Evolutionary conservation across 2,888 invertebrate genomes (phyloP), one percentile per base, ranked within the genome.

Genomic region (Tiliacea aurago): DNA sequence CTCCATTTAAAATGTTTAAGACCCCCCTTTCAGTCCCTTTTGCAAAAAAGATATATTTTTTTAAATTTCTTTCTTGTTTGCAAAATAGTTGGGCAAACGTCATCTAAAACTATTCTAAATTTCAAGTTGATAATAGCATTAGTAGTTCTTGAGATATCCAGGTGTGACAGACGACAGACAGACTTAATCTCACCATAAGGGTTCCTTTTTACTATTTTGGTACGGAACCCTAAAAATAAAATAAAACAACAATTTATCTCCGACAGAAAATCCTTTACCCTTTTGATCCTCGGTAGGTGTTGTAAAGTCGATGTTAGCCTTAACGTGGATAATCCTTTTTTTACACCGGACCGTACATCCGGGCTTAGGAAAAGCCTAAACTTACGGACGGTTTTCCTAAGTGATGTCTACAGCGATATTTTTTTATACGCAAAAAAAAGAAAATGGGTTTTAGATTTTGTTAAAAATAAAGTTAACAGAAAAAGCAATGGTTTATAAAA

Each of bases 261-360:
- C 43, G 37, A 43, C 37, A 68, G 13, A 55, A 70, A 83, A 81
- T 75, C 70, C 71, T 56, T 70, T 67, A 67, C 80, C 70, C 67
- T 84, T 77, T 71, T 67, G 43, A 72, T 53, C 68, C 23, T 59
- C 11, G n/a, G 45, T 74, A 70, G 70, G 73, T 73, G 80, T 75
- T 76, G 75, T 76, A 53, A 77, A 84, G 73, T 74, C 69, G 61
- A 80, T 76, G 82, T 77, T 75, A 59, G 64, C 63, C 43, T 65
- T 67, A 72, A 77, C 74, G 53, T 13, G 65, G 71, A 76, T 83
- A 83, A 85, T 84, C 78, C 74, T 73, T 77, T 77, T 83, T 85
- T 78, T 78, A 78, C 62, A 76, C 58, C 65, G 73, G 23, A 51
- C 73, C 73, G 64, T 85, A 82, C 77, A 86, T 69, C 67, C 71